Evolutionary conservation across 2,797 vertebrate species (phyloP), one percentile per base, ranked within the genome.

Genomic region (Malurus splendens): DNA sequence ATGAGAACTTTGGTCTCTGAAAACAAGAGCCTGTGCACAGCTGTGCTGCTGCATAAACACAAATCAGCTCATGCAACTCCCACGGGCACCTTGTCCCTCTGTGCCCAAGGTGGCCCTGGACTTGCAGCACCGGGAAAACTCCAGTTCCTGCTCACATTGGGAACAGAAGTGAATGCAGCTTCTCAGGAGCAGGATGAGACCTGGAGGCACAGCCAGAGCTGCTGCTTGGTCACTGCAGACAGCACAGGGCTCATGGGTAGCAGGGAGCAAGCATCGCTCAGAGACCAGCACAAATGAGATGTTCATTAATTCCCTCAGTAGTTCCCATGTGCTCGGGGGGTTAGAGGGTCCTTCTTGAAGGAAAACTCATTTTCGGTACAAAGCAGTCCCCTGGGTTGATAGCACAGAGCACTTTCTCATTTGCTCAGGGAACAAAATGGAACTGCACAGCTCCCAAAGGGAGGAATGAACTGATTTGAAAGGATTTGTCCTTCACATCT

Each of bases 1-100:
- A 70, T 44, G 50, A 80, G 48, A 44, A 39, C 9, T 8, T 62
- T 45, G 13, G 14, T 87, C n/a, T 45, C 38, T 50, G 57, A 56
- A 60, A 62, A 75, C 52, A 51, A 65, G 48, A 28, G 12, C 30
- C 13, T 2, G 0, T 9, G 36, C 5, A 6, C 86, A 87, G 79
- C 76, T 87, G 82, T 89, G 87, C 54, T 91, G 72, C 76, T 74
- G 57, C 64, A 80, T 74, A 87, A 93, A 87, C 82, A 90, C 2
- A 2, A 14, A 39, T 19, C 51, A 38, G 71, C 32, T 67, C 18
- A 7, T 0, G 0, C 0, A 1, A 13, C n/a, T 61, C 44, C 36
- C 48, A 33, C 0, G 0, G 56, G 44, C 68, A 57, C 52, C 61
- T 76, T 44, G 19, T 51, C 28, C 22, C 12, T 56, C 51, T 67